Base-by-base conservation (phyloP, 2,888 invertebrate species). In the Apoda limacodes region DNA sequence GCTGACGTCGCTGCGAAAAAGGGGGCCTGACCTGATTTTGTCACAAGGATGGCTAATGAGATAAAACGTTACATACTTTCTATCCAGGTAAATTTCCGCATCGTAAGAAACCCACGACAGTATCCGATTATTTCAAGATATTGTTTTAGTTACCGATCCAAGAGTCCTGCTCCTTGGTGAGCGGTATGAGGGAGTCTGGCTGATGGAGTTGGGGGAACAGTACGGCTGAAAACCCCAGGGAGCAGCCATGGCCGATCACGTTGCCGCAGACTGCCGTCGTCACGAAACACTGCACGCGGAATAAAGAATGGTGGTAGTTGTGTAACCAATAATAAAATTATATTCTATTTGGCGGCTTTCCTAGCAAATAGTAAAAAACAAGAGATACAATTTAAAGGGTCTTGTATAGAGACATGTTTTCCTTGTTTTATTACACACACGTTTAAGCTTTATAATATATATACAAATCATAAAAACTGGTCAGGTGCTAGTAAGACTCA, bases 151-250 rank as follows among this genome's bases (percentile, higher is more conserved):
- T 28, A 70, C 71, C 83, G 40, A 85, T 74, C 84, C 84, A 84
- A 2, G 84, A 83, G 1, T 62, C 69, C 32, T 71, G 54, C 2
- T 67, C 62, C 15, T 53, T 46, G 5, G 54, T 59, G 13, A 81
- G 54, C 0, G 37, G 42, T 7, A 80, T 57, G 4, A 45, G 37
- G 2, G 64, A 54, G 12, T 46, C 54, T 4, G 50, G 45, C 1
- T 43, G 21, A 37, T 65, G 57, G 15, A 86, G 63, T 50, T 85
- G 84, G 1, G 85, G 85, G 32, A 85, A 52, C 32, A 85, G 52
- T 14, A 84, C 66, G 1, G 83, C 83, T 1, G 84, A 83, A 51
- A 76, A 85, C 3, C 85, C 85, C 27, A 65, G 46, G 27, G 58
- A 38, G 34, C 55, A 50, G 12, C 65, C 65, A 37, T 58, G 55